A percentile compares a stretch with the other conserved stretches of the same genome.
phyloP scores from a whole-genome alignment of 2,797 vertebrate species.

The Lutjanus campechanus region DNA sequence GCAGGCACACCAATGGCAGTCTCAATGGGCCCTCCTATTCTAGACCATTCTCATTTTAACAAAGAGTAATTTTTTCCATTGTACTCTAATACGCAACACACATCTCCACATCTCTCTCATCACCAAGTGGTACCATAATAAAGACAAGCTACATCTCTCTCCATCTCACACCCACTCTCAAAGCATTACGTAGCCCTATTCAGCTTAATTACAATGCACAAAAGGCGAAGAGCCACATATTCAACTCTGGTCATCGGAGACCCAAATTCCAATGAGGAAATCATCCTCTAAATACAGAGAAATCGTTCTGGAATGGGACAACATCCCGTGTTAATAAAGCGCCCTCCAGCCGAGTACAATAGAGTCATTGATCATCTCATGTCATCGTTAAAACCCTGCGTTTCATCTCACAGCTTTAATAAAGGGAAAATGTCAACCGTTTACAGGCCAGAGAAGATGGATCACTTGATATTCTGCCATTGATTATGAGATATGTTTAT shows the following conservation, averaged over 20 bases:
- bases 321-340: conserved; percentile 63
- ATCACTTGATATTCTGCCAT: conserved; percentile 75
- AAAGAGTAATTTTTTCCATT: conserved; percentile 63
- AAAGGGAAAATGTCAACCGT: conserved; percentile 78
- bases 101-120: conserved; percentile 46
- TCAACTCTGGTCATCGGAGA: conserved; percentile 21
- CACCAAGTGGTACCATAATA: conserved; percentile 42
- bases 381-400: conserved; percentile 73
- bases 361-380: conserved; percentile 74
- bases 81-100: conserved; percentile 45
- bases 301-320: conserved; percentile 58
- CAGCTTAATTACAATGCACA: conserved; percentile 57
- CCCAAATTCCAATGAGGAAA: conserved; percentile 59
- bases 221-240: conserved; percentile 34
- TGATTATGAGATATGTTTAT: conserved; percentile 79
- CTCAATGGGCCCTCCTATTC: conserved; percentile 59
- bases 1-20: conserved; percentile 54
- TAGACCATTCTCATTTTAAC: conserved; percentile 59
- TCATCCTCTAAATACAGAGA: conserved; percentile 59
- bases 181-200: conserved; percentile 40
- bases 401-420: conserved; percentile 78
- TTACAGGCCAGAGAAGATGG: conserved; percentile 74
- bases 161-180: conserved; percentile 17
- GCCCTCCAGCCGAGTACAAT: conserved; percentile 60
- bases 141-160: conserved; percentile 39